A percentile compares a stretch with the other conserved stretches of the same genome.
These are phyloP conservation scores for Cataglyphis cursor DNA, from an alignment of 2,888 invertebrate species.

Conservation along the genomic window DNA sequence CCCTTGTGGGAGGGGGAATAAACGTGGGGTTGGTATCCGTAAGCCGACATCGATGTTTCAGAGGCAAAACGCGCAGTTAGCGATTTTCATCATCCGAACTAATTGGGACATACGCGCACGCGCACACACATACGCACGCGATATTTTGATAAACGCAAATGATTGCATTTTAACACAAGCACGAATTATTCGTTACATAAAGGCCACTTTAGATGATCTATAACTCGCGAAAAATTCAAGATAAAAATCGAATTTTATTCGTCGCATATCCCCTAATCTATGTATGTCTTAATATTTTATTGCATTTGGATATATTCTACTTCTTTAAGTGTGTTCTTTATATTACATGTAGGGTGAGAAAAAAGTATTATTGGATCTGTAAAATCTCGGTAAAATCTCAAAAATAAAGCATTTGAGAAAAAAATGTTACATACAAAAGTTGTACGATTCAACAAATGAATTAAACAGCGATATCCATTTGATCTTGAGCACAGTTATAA, in stretches of 20 bases:
- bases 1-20: constrained; percentile 30
- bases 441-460: too few species aligned
- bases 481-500: too few species aligned
- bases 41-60: constrained; percentile 35
- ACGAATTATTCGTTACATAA: constrained; percentile 7
- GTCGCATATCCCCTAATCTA: neutral
- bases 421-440: too few species aligned
- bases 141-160: constrained; percentile 32
- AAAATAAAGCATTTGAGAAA: too few species aligned
- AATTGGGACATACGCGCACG: constrained; percentile 23
- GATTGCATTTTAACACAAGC: constrained; percentile 23
- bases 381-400: too few species aligned
- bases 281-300: neutral
- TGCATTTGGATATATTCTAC: too few species aligned
- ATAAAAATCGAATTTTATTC: neutral
- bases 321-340: neutral
- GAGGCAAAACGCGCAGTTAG: constrained; percentile 20
- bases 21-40: constrained; percentile 23
- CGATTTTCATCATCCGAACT: constrained; percentile 51
- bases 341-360: neutral
- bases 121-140: neutral
- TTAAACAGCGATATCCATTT: too few species aligned
- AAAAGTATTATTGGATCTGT: too few species aligned
- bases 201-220: neutral
- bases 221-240: neutral